phyloP scores from a whole-genome alignment of 2,113 vertebrate genomes.

The Odocoileus virginianus region DNA sequence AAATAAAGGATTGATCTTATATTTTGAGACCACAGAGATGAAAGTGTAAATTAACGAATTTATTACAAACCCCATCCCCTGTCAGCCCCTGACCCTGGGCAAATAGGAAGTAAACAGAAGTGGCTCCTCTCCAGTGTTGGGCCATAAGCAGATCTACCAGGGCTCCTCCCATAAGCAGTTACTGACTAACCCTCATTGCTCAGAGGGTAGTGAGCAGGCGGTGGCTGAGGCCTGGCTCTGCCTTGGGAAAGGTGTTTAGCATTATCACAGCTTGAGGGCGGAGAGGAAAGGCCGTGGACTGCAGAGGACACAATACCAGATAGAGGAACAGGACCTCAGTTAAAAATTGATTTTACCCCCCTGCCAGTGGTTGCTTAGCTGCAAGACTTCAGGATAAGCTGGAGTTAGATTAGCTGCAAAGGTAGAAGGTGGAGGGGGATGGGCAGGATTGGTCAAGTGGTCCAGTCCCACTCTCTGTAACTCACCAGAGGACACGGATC shows the following conservation, averaged over 20 bases:
- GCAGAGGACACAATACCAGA: background rate
- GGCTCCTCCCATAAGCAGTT: background rate
- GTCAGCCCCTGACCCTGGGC: background rate
- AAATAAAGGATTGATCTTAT: background rate
- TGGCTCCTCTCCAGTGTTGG: background rate
- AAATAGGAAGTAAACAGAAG: background rate
- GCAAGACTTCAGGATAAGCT: slow-evolving; percentile 15
- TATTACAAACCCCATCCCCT: background rate
- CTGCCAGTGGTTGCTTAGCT: background rate
- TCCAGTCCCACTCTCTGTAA: background rate
- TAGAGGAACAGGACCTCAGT: background rate
- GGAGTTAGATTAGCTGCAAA: background rate
- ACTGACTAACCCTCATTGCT: background rate
- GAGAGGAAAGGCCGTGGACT: background rate
- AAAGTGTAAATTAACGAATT: background rate
- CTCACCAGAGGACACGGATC: background rate
- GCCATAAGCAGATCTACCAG: background rate
- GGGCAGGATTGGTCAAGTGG: background rate
- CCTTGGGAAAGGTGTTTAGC: background rate
- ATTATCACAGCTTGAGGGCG: background rate
- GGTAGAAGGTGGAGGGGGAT: background rate
- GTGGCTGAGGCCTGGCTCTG: background rate
- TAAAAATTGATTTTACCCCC: slow-evolving; percentile 18
- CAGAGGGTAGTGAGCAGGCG: background rate
- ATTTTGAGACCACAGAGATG: slow-evolving; percentile 26